Percentiles rank a stretch among this genome's conserved stretches.
These are phyloP conservation scores for Trinectes maculatus DNA, from an alignment of 2,113 vertebrate genomes.

Conservation along the genomic window DNA sequence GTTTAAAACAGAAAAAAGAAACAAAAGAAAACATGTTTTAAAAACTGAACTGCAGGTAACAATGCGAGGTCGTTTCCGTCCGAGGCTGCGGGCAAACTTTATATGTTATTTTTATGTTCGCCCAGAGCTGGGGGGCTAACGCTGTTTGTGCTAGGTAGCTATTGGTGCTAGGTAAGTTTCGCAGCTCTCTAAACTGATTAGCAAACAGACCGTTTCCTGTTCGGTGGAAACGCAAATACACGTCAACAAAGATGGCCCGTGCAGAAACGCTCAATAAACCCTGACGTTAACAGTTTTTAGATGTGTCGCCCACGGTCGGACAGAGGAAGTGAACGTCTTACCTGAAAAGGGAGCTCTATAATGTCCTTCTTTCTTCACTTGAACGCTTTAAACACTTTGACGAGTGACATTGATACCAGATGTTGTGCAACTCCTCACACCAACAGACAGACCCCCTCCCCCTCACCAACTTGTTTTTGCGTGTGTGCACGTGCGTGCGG, in stretches of 20 bases:
- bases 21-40: no score
- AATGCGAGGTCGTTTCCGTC: conserved; percentile 21
- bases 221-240: background rate
- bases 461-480: no score
- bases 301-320: background rate
- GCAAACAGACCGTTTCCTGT: background rate
- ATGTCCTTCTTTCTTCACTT: conserved; percentile 3
- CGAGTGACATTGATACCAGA: conserved; percentile 20
- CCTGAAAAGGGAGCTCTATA: conserved; percentile 29
- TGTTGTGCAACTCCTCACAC: conserved; percentile 39
- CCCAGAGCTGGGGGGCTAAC: background rate
- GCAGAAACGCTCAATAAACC: background rate
- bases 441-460: conserved; percentile 9
- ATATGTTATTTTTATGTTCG: conserved; percentile 35
- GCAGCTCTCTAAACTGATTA: conserved; percentile 3
- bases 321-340: conserved; percentile 16
- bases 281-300: background rate
- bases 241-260: background rate
- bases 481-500: background rate
- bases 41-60: no score
- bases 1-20: no score
- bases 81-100: conserved; percentile 6
- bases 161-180: background rate
- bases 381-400: background rate
- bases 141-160: conserved; percentile 12